Conservation (phyloP, 2,888 invertebrate species). For the Sphecodes monilicornis region DNA sequence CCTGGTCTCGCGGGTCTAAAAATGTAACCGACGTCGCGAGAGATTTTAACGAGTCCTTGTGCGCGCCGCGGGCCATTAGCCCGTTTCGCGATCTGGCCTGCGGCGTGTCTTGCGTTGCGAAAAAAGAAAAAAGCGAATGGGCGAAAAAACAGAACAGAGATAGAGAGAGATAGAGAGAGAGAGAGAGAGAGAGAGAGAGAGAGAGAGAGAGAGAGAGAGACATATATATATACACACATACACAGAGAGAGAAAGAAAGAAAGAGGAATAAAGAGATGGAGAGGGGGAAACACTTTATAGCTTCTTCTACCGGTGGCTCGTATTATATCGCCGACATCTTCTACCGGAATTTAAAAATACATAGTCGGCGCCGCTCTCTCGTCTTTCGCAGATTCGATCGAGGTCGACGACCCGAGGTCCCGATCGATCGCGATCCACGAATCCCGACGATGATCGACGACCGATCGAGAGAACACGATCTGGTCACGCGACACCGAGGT, state of each 20-base stretch:
- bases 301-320: slow-evolving; percentile 15
- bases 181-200: background rate
- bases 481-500: slow-evolving; percentile 29
- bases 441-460: background rate
- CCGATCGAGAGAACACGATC: slow-evolving; percentile 14
- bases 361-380: background rate
- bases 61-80: slow-evolving; percentile 7
- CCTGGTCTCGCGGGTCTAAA: slow-evolving; percentile 10
- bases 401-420: slow-evolving; percentile 29
- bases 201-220: too few species aligned
- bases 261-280: background rate
- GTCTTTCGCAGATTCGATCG: slow-evolving; percentile 33
- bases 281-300: background rate
- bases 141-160: background rate
- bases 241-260: too few species aligned
- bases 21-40: slow-evolving; percentile 2
- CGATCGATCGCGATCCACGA: slow-evolving; percentile 25
- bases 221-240: too few species aligned
- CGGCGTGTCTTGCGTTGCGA: background rate
- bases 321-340: background rate
- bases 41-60: background rate
- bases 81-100: slow-evolving; percentile 7
- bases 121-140: background rate
- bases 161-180: background rate
- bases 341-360: slow-evolving; percentile 64